These are phyloP conservation scores for Pocillopora verrucosa DNA, from an alignment of 64 coral and sea anemone species.

Conservation along the genomic window DNA sequence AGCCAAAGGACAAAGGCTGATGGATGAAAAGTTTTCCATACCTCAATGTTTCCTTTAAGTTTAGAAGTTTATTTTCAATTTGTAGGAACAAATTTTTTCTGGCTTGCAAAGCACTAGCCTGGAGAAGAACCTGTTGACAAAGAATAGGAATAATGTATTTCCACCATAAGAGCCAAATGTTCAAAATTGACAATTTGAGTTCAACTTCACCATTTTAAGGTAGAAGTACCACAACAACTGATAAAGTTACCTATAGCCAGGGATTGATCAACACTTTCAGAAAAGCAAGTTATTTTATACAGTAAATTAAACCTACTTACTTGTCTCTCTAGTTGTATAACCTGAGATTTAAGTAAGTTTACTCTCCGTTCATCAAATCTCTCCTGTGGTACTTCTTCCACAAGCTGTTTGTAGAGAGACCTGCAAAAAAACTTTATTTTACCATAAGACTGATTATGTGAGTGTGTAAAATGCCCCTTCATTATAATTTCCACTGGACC, in stretches of 20 bases:
- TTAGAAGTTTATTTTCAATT: conserved; percentile 50
- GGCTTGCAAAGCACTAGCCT: conserved; percentile 24
- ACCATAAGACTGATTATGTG: background rate
- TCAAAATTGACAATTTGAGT: no score
- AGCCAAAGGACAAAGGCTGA: no score
- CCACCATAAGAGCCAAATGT: background rate
- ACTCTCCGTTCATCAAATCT: conserved; percentile 92
- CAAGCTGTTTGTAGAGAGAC: conserved; percentile 73
- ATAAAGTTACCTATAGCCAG: no score
- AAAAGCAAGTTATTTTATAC: background rate
- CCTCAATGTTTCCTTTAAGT: conserved; percentile 13
- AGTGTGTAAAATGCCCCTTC: background rate
- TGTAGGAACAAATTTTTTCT: conserved; percentile 15
- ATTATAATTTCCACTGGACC: no score
- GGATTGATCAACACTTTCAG: no score
- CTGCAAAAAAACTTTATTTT: conserved; percentile 12
- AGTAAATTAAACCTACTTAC: background rate
- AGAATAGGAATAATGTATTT: background rate
- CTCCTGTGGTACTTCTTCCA: conserved; percentile 69
- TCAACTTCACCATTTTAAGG: no score
- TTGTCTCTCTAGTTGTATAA: conserved; percentile 89
- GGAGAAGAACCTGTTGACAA: conserved; percentile 7
- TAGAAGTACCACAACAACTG: no score
- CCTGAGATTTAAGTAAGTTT: conserved; percentile 83
- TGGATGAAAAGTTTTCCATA: background rate